These are phyloP conservation scores for Cebus imitator DNA, from an alignment of 2,113 vertebrate species.

Conservation along the genomic window DNA sequence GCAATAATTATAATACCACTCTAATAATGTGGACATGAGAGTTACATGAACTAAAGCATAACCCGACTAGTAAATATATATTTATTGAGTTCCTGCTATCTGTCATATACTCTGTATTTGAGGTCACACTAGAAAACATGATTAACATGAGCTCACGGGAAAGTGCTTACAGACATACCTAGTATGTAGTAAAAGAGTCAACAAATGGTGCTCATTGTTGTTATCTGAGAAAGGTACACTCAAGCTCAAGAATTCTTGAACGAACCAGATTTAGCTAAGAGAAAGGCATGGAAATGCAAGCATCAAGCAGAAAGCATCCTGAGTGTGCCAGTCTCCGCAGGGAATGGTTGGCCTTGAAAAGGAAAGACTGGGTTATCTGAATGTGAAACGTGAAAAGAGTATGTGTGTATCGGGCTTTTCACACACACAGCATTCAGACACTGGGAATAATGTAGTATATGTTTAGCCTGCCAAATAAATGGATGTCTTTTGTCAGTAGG, in stretches of 20 bases:
- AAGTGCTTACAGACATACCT: neutral
- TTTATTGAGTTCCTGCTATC: neutral
- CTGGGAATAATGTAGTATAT: neutral
- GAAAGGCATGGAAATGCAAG: neutral
- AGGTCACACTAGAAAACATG: neutral
- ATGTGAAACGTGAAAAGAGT: neutral
- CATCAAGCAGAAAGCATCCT: neutral
- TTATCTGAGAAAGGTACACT: neutral
- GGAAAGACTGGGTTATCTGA: neutral
- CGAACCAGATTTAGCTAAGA: neutral
- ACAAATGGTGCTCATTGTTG: neutral
- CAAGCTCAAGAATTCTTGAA: constrained; percentile 25
- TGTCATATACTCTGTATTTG: neutral
- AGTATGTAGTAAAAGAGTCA: neutral
- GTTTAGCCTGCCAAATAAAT: constrained; percentile 43
- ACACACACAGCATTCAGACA: neutral
- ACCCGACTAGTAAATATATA: neutral
- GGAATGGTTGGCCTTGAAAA: neutral
- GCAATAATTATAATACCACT: neutral
- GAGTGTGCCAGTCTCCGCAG: neutral
- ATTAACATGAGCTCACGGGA: neutral
- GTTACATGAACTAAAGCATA: neutral
- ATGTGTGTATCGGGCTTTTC: neutral
- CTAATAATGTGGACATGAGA: neutral
- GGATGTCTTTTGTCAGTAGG: neutral